A percentile compares a stretch with the other conserved stretches of the same genome.
phyloP scores from a whole-genome alignment of 1,140 invertebrate genomes.

The Penaeus vannamei region DNA sequence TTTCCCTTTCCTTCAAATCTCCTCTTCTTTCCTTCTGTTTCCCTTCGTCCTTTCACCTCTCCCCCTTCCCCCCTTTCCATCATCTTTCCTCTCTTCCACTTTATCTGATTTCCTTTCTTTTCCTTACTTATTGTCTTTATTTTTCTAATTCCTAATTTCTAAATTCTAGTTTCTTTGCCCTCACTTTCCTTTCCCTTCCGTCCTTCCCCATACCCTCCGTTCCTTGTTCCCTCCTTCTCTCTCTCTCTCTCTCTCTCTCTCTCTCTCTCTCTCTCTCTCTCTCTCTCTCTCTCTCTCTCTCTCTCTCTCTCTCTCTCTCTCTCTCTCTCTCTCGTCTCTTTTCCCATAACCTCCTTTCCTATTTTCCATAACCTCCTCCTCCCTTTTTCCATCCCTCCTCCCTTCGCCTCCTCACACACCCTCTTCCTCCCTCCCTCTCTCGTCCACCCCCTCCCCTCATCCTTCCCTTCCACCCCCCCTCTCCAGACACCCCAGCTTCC shows the following conservation, averaged over 20 bases:
- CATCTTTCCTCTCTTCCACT: no score
- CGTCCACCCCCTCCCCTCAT: not conserved
- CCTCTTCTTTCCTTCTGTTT: not conserved
- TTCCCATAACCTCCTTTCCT: not conserved
- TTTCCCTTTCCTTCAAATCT: no score
- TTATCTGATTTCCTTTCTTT: no score
- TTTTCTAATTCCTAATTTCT: no score
- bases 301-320: not conserved
- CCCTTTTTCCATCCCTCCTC: not conserved
- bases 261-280: not conserved
- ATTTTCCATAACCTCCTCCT: not conserved
- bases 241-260: conserved; percentile 23
- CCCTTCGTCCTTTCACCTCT: not conserved
- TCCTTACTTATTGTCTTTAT: no score
- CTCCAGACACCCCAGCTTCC: not conserved
- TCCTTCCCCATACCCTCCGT: not conserved
- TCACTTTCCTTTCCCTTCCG: not conserved
- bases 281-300: not conserved
- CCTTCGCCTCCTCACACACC: no score
- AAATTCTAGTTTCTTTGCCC: no score
- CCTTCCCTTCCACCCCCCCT: not conserved
- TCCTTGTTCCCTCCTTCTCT: not conserved
- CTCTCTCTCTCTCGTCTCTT: not conserved
- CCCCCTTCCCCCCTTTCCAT: not conserved
- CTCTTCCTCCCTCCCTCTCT: not conserved